Percentiles rank a stretch among this genome's conserved stretches.
Conservation (phyloP, 2,797 vertebrate species). For the Echeneis naucrates region DNA sequence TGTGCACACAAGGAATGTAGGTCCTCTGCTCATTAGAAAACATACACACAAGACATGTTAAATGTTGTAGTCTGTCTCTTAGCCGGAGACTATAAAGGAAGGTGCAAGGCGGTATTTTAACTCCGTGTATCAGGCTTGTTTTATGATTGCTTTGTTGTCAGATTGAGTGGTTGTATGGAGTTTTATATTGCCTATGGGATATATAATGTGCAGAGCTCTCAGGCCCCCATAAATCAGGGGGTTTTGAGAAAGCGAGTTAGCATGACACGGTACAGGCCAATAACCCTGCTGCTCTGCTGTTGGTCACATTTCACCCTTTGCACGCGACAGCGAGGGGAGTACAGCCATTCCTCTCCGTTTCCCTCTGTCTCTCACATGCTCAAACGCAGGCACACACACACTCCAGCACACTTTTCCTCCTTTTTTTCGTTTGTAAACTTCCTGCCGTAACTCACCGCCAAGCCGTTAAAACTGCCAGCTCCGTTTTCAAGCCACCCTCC, state of each 20-base stretch:
- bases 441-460: conserved; percentile 87
- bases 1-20: conserved; percentile 81
- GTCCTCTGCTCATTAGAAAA: conserved; percentile 67
- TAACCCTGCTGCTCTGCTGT: conserved; percentile 75
- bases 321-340: conserved; percentile 55
- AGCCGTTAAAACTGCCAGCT: conserved; percentile 91
- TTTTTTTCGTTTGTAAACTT: conserved; percentile 81
- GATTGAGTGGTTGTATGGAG: conserved; percentile 48
- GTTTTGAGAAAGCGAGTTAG: conserved; percentile 66
- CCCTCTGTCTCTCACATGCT: conserved; percentile 43
- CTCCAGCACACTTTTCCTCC: conserved; percentile 57
- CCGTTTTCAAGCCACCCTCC: conserved; percentile 88
- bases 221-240: conserved; percentile 67
- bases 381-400: conserved; percentile 35
- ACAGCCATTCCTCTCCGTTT: conserved; percentile 50
- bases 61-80: conserved; percentile 27
- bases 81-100: conserved; percentile 21
- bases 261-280: conserved; percentile 71
- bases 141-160: conserved; percentile 66
- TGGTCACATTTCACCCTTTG: conserved; percentile 79
- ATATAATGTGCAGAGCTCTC: conserved; percentile 56
- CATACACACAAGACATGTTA: conserved; percentile 40
- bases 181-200: conserved; percentile 73
- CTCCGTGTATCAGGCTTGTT: conserved; percentile 52
- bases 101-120: conserved; percentile 32